Percentiles rank a stretch among this genome's conserved stretches.
phyloP scores from a whole-genome alignment of 1,140 invertebrate genomes.

The Stegodyphus mimosarum region DNA sequence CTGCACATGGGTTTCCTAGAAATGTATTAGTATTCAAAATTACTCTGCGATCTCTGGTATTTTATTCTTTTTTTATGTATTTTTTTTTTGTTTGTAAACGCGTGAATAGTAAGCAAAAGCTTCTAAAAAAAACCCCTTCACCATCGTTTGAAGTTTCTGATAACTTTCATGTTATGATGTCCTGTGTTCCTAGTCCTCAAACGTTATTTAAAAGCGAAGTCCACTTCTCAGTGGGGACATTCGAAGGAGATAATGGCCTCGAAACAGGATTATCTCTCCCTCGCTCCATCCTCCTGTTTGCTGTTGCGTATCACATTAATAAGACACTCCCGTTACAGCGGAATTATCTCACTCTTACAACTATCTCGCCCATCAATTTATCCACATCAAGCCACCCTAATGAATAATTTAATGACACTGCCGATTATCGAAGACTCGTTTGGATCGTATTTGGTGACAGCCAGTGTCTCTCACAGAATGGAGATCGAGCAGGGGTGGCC shows the following conservation, averaged over 20 bases:
- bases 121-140: too few species aligned
- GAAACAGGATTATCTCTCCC: conserved; percentile 17
- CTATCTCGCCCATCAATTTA: conserved; percentile 36
- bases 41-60: too few species aligned
- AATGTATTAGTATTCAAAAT: too few species aligned
- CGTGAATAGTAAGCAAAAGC: too few species aligned
- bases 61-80: too few species aligned
- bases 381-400: conserved; percentile 29
- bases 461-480: not conserved
- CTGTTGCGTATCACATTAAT: conserved; percentile 36
- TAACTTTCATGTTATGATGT: too few species aligned
- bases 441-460: not conserved
- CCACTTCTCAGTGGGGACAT: not conserved
- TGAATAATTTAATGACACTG: conserved; percentile 32
- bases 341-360: conserved; percentile 21
- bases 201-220: not conserved
- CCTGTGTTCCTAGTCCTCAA: too few species aligned
- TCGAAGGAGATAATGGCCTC: conserved; percentile 13
- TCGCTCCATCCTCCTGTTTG: conserved; percentile 21
- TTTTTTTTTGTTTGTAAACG: too few species aligned
- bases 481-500: not conserved
- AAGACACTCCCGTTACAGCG: conserved; percentile 29
- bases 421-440: conserved; percentile 26
- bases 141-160: too few species aligned
- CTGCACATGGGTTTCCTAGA: too few species aligned